A percentile compares a stretch with the other conserved stretches of the same genome.
phyloP scores from a whole-genome alignment of 2,888 invertebrate genomes.

The Spatulosminthurus flaviceps region DNA sequence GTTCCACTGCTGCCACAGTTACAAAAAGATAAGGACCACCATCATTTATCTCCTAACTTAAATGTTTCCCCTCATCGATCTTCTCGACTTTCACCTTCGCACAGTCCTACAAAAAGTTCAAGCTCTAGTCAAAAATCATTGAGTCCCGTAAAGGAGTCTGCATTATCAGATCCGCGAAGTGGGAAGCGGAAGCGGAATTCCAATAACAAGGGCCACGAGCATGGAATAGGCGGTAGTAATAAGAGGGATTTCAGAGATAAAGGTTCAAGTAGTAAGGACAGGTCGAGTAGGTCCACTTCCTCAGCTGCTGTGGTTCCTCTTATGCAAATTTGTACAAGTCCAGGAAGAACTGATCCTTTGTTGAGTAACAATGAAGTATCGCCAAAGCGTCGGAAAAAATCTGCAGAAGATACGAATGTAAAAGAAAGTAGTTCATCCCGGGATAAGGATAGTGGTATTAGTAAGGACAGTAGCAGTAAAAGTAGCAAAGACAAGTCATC shows the following conservation, averaged over 20 bases:
- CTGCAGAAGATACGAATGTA: neutral
- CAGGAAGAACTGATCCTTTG: neutral
- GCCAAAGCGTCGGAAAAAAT: constrained; percentile 33
- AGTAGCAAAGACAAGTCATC: constrained; percentile 7
- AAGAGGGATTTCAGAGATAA: neutral
- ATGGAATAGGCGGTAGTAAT: neutral
- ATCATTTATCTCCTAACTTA: neutral
- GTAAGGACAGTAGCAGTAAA: neutral
- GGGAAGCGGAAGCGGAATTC: neutral
- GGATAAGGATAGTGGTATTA: neutral
- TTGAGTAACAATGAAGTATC: constrained; percentile 9
- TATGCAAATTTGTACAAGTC: neutral
- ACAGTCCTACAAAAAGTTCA: neutral
- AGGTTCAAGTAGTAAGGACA: constrained; percentile 4
- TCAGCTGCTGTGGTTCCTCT: no score
- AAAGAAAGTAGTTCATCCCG: constrained; percentile 34
- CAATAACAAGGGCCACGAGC: neutral
- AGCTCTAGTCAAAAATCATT: constrained; percentile 19
- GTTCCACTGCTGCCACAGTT: neutral
- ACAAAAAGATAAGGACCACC: neutral
- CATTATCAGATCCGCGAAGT: neutral
- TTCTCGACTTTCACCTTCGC: constrained; percentile 22
- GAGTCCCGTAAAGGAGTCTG: neutral
- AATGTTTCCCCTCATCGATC: neutral
- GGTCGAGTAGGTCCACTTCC: neutral